Base-by-base conservation (phyloP, 1,140 invertebrate species). In the Choristoneura fumiferana region DNA sequence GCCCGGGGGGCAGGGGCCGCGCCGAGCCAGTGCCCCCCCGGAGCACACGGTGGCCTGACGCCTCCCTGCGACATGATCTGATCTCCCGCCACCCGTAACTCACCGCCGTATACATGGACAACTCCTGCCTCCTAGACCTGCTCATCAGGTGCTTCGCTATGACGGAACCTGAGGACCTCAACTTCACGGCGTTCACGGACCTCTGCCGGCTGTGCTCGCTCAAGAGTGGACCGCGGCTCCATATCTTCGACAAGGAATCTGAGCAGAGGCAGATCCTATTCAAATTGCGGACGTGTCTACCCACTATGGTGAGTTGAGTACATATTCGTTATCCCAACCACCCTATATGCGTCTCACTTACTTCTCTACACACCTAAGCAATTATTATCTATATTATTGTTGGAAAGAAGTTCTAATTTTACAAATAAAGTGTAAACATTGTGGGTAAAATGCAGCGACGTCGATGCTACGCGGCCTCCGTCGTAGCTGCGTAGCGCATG, bases 211-310 rank as follows among this genome's bases (percentile, higher is more conserved):
- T 94, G 54, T 94, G 93, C 69, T 92, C 92, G 57, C 83, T 94
- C 37, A 93, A 93, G 77, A 92, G 91, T 60, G 93, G 91, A 37
- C 91, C 92, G 56, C 79, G 91, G 72, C 87, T 94, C 39, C 92
- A 93, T 74, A 93, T 94, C 71, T 94, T 94, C 75, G 93, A 94
- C 70, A 93, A 93, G 71, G 92, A 93, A 69, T 92, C 92, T 34
- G 93, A 94, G 75, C 93, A 94, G 65, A 86, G 93, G 55, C 92
- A 94, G 78, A 89, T 94, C 56, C 88, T 93, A 36, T 93, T 93
- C 76, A 94, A 94, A 83, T 90, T 94, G 68, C 90, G 92, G 60
- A 92, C 92, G 54, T 92, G 93, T 69, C 88, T 94, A 79, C 92
- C 92, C 37, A 91, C 92, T 79, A 90, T 91, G 88, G 92, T 93